Evolutionary conservation across 2,797 vertebrate species (phyloP), one percentile per base, ranked within the genome.

Genomic region (Anguilla megastoma): DNA sequence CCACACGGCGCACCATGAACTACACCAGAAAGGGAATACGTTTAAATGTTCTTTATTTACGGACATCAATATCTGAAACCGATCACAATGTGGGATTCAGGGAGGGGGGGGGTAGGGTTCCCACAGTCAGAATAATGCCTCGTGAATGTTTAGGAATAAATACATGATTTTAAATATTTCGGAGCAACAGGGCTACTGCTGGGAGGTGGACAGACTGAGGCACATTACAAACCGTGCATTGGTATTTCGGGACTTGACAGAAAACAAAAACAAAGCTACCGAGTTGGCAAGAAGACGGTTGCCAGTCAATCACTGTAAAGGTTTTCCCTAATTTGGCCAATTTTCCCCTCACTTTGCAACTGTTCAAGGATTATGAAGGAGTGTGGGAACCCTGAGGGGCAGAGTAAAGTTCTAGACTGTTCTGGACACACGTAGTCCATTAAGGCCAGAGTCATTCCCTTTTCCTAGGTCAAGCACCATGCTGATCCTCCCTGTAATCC

Each of bases 11-110:
- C 24, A 82, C 79, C 79, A 82, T 50, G 79, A 82, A 82, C 10
- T 82, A 82, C 79, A 82, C 41, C 41, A 30, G 41, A 21, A 36
- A 50, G 45, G 45, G 24, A 82, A 48, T 82, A 24, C 56, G 52
- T 87, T 87, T 87, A 60, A 87, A 87, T 82, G 56, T 63, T 87
- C 86, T 88, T 89, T 87, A 80, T 89, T 89, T 86, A 85, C 60
- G 27, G 83, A 87, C 88, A 87, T 27, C 80, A 88, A 89, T 85
- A 58, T 56, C 63, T 85, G 63, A 85, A 76, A 58, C 86, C 36
- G 71, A 87, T 45, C 85, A 86, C 63, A 58, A 60, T 80, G 18
- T 83, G 24, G 33, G 41, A 27, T 69, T 41, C 45, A 50, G 52
- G 80, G 10, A 50, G 36, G 80, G 36, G 33, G 33, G 33, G 48